Conservation (phyloP, 2,113 vertebrate genomes). For the Corythaixoides concolor region DNA sequence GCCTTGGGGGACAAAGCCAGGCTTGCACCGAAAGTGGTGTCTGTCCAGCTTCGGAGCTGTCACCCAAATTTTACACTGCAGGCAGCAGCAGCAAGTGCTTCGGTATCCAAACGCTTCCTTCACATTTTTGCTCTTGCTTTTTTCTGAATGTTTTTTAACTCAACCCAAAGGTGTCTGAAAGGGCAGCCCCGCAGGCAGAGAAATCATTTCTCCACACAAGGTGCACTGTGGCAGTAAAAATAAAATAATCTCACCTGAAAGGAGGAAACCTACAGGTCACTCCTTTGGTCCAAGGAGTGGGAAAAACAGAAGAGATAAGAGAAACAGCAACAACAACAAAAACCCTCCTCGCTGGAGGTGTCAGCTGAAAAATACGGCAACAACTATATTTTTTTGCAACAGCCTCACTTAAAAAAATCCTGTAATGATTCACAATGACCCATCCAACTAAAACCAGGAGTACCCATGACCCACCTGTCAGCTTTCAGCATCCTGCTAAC, state of each 20-base stretch:
- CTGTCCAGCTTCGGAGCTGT: background rate
- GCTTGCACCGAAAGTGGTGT: background rate
- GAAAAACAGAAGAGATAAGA: background rate
- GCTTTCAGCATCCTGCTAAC: background rate
- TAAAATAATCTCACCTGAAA: background rate
- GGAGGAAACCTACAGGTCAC: background rate
- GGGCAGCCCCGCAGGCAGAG: background rate
- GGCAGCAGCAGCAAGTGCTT: background rate
- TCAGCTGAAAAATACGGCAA: background rate
- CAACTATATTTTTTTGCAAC: background rate
- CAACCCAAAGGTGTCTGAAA: background rate
- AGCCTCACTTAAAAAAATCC: background rate
- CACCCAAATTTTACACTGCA: accelerated
- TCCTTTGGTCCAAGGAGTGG: background rate
- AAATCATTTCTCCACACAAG: background rate
- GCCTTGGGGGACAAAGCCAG: background rate
- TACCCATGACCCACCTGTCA: constrained; percentile 44
- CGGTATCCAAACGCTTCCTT: background rate
- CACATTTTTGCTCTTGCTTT: accelerated
- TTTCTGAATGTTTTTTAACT: background rate
- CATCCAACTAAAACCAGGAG: background rate
- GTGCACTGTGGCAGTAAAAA: background rate
- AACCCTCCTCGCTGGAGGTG: background rate
- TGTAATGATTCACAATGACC: constrained; percentile 63
- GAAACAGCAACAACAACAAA: background rate